Base-by-base conservation (phyloP, 2,113 vertebrate genomes). In the Oceanodroma tethys region DNA sequence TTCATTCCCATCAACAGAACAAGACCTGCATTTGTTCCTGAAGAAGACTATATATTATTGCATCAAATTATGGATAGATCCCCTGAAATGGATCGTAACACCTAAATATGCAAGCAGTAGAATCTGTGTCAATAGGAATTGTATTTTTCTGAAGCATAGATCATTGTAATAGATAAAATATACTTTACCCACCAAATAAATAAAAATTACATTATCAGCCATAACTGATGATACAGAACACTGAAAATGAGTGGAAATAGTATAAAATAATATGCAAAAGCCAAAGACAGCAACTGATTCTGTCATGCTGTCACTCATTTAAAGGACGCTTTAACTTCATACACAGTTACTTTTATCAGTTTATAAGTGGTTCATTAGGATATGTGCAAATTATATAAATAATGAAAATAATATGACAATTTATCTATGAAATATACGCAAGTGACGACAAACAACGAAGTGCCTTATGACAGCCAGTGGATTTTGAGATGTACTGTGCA, bases 101-200 rank as follows among this genome's bases (percentile, higher is more conserved):
- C 22, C 16, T 18, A 70, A 36, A 5, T 40, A 70, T 0, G 2
- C 10, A 78, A 40, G 16, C 8, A 5, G 13, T 26, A 56, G 20
- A 75, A 71, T 20, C 8, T 38, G 3, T 27, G 38, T 13, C 5
- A 2, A 36, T 2, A 58, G 30, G 10, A 88, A 50, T 36, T 59
- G n/a, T 80, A 18, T 2, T 65, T 68, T 81, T 76, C 50, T 71
- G 30, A 88, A 75, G 2, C 0, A 0, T 36, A 76, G 19, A 23
- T 48, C 16, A 66, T 6, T 74, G 10, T 23, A 74, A 56, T 42
- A 76, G n/a, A 56, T 23, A 84, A 73, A 71, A 82, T 21, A 25
- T 1, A 45, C 4, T 38, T 72, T 81, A 50, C 9, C 1, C 10
- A 38, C 10, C 9, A n/a, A 71, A 85, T 30, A 59, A 73, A 79